These are phyloP conservation scores for Mastigias papua DNA, from an alignment of 30 jellyfish, hydroid and myxozoan genomes.

Conservation along the genomic window DNA sequence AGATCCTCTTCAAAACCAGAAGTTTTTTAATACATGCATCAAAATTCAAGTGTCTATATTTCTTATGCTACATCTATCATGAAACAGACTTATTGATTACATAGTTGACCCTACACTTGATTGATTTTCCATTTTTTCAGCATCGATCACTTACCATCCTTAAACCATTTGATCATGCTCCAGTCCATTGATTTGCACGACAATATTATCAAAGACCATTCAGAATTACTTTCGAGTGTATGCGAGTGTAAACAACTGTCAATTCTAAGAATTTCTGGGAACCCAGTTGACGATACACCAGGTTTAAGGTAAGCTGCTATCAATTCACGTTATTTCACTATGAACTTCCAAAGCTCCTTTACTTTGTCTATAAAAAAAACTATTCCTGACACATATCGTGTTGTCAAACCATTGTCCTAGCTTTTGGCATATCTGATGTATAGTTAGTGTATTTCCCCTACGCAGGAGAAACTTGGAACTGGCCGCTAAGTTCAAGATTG, in stretches of 20 bases:
- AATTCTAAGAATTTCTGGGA: slow-evolving; percentile 39
- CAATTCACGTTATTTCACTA: background rate
- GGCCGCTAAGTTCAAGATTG: no score
- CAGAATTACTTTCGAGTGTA: slow-evolving; percentile 13
- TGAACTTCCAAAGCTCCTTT: no score
- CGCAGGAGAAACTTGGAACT: no score
- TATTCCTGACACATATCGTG: no score
- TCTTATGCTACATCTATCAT: no score
- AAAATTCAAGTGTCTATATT: no score
- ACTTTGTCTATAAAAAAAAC: slow-evolving; percentile 11
- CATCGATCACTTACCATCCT: slow-evolving; percentile 44
- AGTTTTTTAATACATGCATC: no score
- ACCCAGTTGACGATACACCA: slow-evolving; percentile 50
- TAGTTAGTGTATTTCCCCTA: no score
- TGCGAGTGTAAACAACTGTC: slow-evolving; percentile 37
- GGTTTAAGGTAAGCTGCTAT: slow-evolving; percentile 24
- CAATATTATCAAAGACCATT: slow-evolving; percentile 23
- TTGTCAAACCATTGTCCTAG: no score
- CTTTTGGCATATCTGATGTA: no score
- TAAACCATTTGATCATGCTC: slow-evolving; percentile 51
- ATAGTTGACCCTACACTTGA: background rate
- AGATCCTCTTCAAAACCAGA: no score
- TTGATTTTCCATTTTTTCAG: slow-evolving; percentile 2
- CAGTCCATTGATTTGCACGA: slow-evolving; percentile 37
- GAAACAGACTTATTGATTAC: background rate